Conservation (phyloP, 2,113 vertebrate genomes). For the Pterophyllum scalare region DNA sequence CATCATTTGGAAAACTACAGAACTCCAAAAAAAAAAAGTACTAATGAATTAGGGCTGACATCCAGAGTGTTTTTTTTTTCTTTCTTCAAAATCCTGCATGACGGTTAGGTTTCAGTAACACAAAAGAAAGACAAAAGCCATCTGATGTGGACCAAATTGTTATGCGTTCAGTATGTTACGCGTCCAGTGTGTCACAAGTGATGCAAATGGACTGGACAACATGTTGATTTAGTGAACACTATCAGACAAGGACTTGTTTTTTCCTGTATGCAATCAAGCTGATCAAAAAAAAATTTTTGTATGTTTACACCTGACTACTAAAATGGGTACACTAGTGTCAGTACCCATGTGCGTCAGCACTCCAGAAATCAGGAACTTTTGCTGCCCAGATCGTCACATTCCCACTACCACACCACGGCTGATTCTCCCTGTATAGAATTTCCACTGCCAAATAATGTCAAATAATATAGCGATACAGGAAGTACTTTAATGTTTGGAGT, state of each 20-base stretch:
- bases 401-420: not conserved
- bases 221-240: not conserved
- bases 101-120: not conserved
- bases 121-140: not conserved
- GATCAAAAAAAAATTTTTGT: too few relatives aligned
- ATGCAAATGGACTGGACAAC: not conserved
- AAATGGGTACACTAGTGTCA: too few relatives aligned
- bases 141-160: not conserved
- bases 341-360: too few relatives aligned
- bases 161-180: too few relatives aligned
- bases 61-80: not conserved
- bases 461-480: not conserved
- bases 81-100: too few relatives aligned
- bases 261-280: not conserved
- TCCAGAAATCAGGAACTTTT: too few relatives aligned
- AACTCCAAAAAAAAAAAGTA: not conserved
- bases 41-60: conserved; percentile 31
- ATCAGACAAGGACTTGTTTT: not conserved
- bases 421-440: not conserved
- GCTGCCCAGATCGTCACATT: not conserved
- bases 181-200: not conserved
- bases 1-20: conserved; percentile 30
- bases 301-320: too few relatives aligned
- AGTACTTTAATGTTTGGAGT: not conserved
- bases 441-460: not conserved